Base-by-base conservation (phyloP, 2,113 vertebrate genomes). In the Dasypus novemcinctus region DNA sequence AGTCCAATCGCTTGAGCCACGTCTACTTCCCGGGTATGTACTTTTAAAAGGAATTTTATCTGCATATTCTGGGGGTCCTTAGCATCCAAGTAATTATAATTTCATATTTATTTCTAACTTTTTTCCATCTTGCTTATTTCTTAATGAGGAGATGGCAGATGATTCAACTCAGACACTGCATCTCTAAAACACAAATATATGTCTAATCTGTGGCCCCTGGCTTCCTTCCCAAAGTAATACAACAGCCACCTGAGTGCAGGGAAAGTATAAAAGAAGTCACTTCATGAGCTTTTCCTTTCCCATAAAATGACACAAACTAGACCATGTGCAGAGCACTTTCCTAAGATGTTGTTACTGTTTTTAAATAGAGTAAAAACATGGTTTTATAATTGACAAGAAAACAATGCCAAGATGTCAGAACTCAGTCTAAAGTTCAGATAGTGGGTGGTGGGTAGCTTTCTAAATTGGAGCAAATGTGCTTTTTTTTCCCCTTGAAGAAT, bases 31-130 rank as follows among this genome's bases (percentile, higher is more conserved):
- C n/a, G n/a, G 68, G 17, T 86, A 85, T 80, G 71, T 87, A 23
- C 31, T 94, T 94, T 93, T 36, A 57, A 90, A 96, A 85, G 38
- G 36, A 90, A 71, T 90, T 90, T 91, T 33, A 90, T 71, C 61
- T 90, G 7, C 78, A 88, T 61, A 90, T 76, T 93, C 90, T 93
- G 63, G 29, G 29, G 72, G 33, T 92, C 43, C 72, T 91, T 29
- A 69, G 49, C 57, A 92, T 54, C 7, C 4, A 83, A 87, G 66
- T 84, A 69, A 86, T 85, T 49, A 93, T 38, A 63, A 89, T 71
- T 91, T 89, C 74, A 78, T 83, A 79, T 89, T 94, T 86, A 95
- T 91, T 91, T 41, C 66, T 75, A 9, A 80, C n/a, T 78, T 89
- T 89, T 71, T n/a, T 68, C 33, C 54, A 81, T 25, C 12, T 74